Conservation (phyloP, 2,797 vertebrate species). For the Kryptopterus vitreolus region DNA sequence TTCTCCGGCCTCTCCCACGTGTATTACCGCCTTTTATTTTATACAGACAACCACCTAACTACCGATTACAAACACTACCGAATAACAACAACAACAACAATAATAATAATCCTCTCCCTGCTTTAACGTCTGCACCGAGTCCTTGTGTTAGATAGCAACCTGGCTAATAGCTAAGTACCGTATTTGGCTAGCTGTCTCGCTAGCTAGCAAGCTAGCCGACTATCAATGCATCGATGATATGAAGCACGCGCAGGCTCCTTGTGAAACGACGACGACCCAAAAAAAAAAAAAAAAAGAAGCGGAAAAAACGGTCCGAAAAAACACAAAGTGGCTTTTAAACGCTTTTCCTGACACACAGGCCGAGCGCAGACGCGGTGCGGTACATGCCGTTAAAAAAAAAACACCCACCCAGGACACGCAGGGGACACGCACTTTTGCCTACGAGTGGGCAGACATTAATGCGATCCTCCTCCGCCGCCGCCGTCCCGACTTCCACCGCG, state of each 20-base stretch:
- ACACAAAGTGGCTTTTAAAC: constrained; percentile 47
- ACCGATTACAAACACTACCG: neutral
- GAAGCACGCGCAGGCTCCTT: constrained; percentile 63
- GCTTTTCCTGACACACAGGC: constrained; percentile 50
- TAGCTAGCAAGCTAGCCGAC: constrained; percentile 64
- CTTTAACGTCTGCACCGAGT: neutral
- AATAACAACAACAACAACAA: constrained; percentile 45
- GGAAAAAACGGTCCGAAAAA: constrained; percentile 32
- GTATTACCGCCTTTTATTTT: constrained; percentile 47
- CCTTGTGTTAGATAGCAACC: constrained; percentile 37
- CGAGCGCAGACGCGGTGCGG: constrained; percentile 55
- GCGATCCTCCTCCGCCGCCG: constrained; percentile 73
- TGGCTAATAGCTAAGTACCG: constrained; percentile 39
- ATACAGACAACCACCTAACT: constrained; percentile 56
- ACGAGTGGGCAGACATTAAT: constrained; percentile 68
- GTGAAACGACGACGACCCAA: constrained; percentile 43
- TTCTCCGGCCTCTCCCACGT: constrained; percentile 66
- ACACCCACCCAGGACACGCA: constrained; percentile 80
- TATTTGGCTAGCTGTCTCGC: constrained; percentile 42
- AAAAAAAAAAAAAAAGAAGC: constrained; percentile 19
- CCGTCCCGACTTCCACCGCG: constrained; percentile 76
- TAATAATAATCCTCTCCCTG: constrained; percentile 46
- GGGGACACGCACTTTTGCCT: constrained; percentile 77
- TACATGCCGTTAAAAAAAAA: constrained; percentile 70
- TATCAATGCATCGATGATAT: constrained; percentile 55